Percentiles rank a stretch among this genome's conserved stretches.
These are phyloP conservation scores for Mastomys natalensis DNA, from an alignment of 2,113 vertebrate species.

Conservation along the genomic window DNA sequence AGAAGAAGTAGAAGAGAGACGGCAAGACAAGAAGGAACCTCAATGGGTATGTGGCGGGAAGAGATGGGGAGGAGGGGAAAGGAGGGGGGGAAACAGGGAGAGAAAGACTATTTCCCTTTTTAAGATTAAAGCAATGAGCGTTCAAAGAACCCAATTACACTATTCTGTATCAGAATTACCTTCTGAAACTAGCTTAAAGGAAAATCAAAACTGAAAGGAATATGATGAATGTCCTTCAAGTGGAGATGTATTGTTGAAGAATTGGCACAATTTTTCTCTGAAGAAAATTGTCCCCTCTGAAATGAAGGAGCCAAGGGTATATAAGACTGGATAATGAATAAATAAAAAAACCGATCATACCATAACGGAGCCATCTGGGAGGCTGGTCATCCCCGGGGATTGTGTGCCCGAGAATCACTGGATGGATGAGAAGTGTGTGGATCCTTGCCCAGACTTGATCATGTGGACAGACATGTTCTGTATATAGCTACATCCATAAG, in stretches of 20 bases:
- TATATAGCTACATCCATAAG: accelerated
- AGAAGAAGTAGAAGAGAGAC: background rate
- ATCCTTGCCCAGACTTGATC: background rate
- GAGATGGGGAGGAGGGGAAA: background rate
- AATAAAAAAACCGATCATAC: background rate
- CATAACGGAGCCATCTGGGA: background rate
- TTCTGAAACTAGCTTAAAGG: constrained; percentile 33
- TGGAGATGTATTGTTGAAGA: constrained; percentile 33
- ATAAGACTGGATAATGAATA: background rate
- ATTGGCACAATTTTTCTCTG: background rate
- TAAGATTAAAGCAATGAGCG: background rate
- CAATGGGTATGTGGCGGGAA: too few species aligned
- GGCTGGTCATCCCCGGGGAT: background rate
- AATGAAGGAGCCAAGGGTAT: constrained; percentile 9
- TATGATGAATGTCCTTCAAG: constrained; percentile 30
- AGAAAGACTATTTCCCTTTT: background rate
- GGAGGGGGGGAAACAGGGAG: background rate
- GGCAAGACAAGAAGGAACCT: background rate
- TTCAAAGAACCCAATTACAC: background rate
- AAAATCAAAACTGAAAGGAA: constrained; percentile 38
- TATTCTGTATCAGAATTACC: background rate
- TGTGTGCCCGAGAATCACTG: background rate
- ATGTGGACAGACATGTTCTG: background rate
- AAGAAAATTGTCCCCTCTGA: constrained; percentile 55
- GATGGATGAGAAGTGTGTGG: background rate